These are phyloP conservation scores for Gallirallus australis DNA, from an alignment of 2,797 vertebrate genomes.

Conservation along the genomic window DNA sequence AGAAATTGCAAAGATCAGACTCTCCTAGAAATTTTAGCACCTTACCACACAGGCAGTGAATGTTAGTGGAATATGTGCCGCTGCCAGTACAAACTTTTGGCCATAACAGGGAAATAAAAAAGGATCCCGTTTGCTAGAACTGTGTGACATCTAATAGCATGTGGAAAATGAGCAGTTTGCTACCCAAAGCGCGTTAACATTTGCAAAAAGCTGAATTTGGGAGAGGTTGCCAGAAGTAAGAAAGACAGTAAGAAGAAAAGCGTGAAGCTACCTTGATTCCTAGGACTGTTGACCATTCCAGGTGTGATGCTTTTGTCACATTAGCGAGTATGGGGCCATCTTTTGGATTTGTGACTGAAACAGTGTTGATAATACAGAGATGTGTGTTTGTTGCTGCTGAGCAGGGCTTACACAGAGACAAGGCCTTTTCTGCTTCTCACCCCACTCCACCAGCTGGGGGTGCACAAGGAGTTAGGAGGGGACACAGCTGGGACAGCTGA, in stretches of 20 bases:
- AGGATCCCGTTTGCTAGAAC: neutral
- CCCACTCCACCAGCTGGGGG: no score
- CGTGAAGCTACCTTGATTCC: neutral
- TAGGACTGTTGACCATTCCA: neutral
- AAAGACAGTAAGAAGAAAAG: neutral
- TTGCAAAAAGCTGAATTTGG: constrained; percentile 32
- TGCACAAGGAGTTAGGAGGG: no score
- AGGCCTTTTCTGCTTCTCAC: no score
- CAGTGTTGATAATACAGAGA: no score
- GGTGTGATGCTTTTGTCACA: no score
- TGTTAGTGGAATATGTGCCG: neutral
- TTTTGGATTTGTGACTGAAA: no score
- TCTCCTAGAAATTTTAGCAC: neutral
- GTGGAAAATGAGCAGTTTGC: neutral
- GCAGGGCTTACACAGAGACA: no score
- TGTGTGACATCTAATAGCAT: neutral
- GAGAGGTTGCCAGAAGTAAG: neutral
- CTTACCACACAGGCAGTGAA: neutral
- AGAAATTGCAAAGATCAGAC: neutral
- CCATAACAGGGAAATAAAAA: neutral
- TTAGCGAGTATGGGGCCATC: no score
- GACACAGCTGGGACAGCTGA: no score
- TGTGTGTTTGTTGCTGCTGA: no score
- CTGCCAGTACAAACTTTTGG: neutral
- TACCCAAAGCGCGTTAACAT: neutral